phyloP scores from a whole-genome alignment of 2,113 vertebrate species.

The Pedetes capensis region DNA sequence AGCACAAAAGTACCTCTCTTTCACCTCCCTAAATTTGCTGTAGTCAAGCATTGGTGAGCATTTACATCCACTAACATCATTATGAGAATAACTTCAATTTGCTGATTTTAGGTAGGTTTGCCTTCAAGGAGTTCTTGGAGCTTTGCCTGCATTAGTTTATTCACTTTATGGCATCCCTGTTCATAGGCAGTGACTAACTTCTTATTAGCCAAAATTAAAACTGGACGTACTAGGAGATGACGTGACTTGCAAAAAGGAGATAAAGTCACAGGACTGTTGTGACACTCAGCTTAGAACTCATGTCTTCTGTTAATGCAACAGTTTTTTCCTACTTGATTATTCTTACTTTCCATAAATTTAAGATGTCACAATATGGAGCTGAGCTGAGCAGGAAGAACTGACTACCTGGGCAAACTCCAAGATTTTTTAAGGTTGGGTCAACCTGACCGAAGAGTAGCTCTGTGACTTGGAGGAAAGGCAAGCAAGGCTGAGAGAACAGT shows the following conservation, averaged over 20 bases:
- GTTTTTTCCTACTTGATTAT: neutral
- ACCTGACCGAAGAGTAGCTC: neutral
- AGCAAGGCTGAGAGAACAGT: neutral
- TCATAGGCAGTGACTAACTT: neutral
- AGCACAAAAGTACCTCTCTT: neutral
- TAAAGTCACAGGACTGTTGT: neutral
- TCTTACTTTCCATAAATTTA: neutral
- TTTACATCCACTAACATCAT: neutral
- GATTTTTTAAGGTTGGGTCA: slow-evolving; percentile 23
- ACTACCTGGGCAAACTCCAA: neutral
- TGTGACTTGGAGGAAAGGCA: neutral
- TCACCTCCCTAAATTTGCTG: neutral
- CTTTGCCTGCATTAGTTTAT: neutral
- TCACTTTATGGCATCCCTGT: neutral
- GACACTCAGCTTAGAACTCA: neutral
- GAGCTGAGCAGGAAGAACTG: neutral
- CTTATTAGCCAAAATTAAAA: neutral
- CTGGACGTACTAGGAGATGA: neutral
- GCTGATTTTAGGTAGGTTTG: neutral
- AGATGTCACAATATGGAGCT: neutral
- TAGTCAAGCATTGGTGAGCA: neutral
- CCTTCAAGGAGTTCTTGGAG: neutral
- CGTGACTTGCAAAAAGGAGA: neutral
- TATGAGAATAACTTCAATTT: neutral
- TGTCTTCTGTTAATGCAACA: neutral